phyloP scores from a whole-genome alignment of 1,140 invertebrate genomes.

The Bombus affinis region DNA sequence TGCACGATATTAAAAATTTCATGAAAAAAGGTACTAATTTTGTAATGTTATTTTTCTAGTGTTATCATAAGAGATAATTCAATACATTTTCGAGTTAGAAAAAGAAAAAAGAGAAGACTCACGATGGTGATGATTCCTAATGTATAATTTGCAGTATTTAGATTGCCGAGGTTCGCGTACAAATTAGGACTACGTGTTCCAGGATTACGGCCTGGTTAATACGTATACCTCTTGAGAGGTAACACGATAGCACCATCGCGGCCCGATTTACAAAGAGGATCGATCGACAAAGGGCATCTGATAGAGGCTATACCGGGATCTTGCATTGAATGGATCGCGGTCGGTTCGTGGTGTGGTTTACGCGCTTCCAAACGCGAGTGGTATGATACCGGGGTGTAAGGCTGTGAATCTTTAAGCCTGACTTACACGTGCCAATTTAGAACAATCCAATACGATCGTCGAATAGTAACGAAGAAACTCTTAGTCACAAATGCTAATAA shows the following conservation, averaged over 20 bases:
- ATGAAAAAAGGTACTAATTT: neutral
- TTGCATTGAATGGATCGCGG: constrained; percentile 64
- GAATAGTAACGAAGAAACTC: neutral
- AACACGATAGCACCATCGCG: constrained; percentile 63
- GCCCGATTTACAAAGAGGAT: constrained; percentile 68
- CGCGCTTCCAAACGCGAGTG: constrained; percentile 58
- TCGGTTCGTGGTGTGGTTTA: constrained; percentile 65
- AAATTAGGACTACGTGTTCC: constrained; percentile 57
- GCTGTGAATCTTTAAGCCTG: constrained; percentile 60
- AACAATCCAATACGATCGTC: neutral
- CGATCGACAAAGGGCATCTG: constrained; percentile 71
- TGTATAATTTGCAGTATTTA: constrained; percentile 44
- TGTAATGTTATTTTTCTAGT: too few relatives aligned
- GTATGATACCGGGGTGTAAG: constrained; percentile 66
- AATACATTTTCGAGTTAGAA: too few relatives aligned
- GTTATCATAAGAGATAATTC: too few relatives aligned
- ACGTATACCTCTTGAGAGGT: constrained; percentile 45
- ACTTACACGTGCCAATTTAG: constrained; percentile 35
- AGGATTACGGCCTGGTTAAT: constrained; percentile 11
- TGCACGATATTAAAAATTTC: neutral
- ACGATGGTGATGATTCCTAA: neutral
- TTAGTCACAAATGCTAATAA: neutral
- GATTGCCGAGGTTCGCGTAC: constrained; percentile 14
- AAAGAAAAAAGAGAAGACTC: neutral
- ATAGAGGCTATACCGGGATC: constrained; percentile 60